Evolutionary conservation across 2,888 invertebrate genomes (phyloP).

Genomic region (Acanthoscelides obtectus): DNA sequence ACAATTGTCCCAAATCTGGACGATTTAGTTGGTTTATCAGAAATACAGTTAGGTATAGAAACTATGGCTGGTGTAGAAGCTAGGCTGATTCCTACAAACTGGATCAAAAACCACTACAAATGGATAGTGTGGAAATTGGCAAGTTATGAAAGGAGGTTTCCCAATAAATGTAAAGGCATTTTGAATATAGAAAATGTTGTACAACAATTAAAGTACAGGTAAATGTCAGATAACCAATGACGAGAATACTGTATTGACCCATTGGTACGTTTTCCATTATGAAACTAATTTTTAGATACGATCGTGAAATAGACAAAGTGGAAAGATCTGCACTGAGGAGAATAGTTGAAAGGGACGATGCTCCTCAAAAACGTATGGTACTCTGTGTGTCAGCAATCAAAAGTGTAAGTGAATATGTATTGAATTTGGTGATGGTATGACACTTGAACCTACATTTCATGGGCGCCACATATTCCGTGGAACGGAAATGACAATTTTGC

Average conservation of each 20-base stretch:
- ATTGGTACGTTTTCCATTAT: neutral
- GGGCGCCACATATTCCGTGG: no score
- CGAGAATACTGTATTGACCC: no score
- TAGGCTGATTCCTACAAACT: conserved; percentile 59
- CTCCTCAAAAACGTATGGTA: conserved; percentile 63
- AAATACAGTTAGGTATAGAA: conserved; percentile 54
- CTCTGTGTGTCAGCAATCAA: conserved; percentile 62
- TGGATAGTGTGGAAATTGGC: conserved; percentile 81
- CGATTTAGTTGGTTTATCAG: conserved; percentile 50
- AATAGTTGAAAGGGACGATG: conserved; percentile 74
- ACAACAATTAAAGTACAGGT: conserved; percentile 69
- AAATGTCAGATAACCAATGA: conserved; percentile 27
- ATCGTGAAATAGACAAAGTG: conserved; percentile 68
- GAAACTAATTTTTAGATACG: conserved; percentile 50
- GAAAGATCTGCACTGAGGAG: conserved; percentile 66
- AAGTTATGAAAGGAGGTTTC: conserved; percentile 61
- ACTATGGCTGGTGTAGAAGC: conserved; percentile 61
- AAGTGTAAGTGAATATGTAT: conserved; percentile 31
- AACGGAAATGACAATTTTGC: no score
- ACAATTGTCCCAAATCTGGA: conserved; percentile 48
- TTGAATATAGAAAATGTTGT: conserved; percentile 64
- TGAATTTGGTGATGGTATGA: no score
- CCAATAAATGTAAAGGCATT: conserved; percentile 39
- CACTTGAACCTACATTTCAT: no score
- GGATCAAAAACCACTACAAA: conserved; percentile 73